Evolutionary conservation across 1,140 invertebrate genomes (phyloP), one percentile per base, ranked within the genome.

Genomic region (Caligus rogercresseyi): DNA sequence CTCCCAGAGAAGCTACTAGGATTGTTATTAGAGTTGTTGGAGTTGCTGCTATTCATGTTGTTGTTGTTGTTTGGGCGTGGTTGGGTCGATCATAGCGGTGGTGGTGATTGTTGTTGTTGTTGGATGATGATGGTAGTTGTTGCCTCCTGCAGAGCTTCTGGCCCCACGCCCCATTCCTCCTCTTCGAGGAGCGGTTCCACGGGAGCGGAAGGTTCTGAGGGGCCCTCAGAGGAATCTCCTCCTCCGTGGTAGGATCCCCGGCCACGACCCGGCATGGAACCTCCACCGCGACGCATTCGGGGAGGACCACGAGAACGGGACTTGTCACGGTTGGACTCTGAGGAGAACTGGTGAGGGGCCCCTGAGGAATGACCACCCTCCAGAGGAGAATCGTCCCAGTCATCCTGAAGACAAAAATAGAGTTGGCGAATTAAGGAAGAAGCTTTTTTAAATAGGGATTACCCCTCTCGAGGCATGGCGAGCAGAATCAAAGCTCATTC

Each of bases 211-310:
- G 1, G 20, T 24, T 57, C 55, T n/a, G 21, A 16, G 16, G 23
- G 16, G 16, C 1, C 55, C n/a, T n/a, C n/a, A n/a, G n/a, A n/a
- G n/a, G n/a, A n/a, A n/a, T n/a, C n/a, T n/a, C n/a, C n/a, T n/a
- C 54, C 54, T 11, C 26, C 23, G 1, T 25, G 24, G 3, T 31
- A 1, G 26, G 24, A 19, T 13, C 24, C 24, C 23, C 24, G 2
- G 16, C 16, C 18, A 53, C 57, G 1, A n/a, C 57, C 57, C 2
- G 16, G 16, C 16, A 18, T 25, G 26, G 16, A 24, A 2, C 57
- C 57, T 18, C 57, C 57, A 26, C 57, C 57, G 15, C 57, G 18
- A 2, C 57, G 57, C 24, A 60, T 25, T 15, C 57, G 57, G 16
- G 57, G 57, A 3, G 57, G 57, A 24, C 57, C 57, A 11, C 57